Conservation (phyloP, 1,140 invertebrate species). For the Eurosta solidaginis region DNA sequence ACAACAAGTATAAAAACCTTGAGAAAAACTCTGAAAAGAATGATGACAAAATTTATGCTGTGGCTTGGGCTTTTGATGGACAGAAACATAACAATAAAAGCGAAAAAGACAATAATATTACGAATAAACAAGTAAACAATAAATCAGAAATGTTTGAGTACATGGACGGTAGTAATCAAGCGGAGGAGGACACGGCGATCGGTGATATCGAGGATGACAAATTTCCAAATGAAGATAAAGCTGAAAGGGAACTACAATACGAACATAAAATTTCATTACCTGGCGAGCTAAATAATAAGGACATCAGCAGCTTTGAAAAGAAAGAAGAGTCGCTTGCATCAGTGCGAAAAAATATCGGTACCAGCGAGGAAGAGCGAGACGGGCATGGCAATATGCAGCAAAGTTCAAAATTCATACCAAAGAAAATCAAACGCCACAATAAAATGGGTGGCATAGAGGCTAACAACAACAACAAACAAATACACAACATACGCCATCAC, state of each 20-base stretch:
- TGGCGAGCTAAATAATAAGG: not conserved
- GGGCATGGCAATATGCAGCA: not conserved
- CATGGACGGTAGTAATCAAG: not conserved
- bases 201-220: conserved; percentile 34
- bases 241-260: not conserved
- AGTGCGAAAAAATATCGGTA: not conserved
- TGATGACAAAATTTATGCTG: not conserved
- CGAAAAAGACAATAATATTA: not conserved
- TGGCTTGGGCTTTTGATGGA: conserved; percentile 20
- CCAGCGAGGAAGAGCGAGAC: not conserved
- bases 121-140: conserved; percentile 6
- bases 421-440: conserved; percentile 5
- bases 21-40: not conserved
- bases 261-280: not conserved
- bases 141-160: conserved; percentile 14
- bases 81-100: not conserved
- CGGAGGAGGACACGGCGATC: conserved; percentile 22
- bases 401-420: not conserved
- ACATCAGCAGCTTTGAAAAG: no score
- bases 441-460: not conserved
- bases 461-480: not conserved
- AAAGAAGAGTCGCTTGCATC: not conserved
- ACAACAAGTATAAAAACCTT: not conserved
- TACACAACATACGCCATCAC: not conserved
- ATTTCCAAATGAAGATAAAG: conserved; percentile 20